These are phyloP conservation scores for Platichthys stellatus DNA, from an alignment of 2,113 vertebrate genomes.

Conservation along the genomic window DNA sequence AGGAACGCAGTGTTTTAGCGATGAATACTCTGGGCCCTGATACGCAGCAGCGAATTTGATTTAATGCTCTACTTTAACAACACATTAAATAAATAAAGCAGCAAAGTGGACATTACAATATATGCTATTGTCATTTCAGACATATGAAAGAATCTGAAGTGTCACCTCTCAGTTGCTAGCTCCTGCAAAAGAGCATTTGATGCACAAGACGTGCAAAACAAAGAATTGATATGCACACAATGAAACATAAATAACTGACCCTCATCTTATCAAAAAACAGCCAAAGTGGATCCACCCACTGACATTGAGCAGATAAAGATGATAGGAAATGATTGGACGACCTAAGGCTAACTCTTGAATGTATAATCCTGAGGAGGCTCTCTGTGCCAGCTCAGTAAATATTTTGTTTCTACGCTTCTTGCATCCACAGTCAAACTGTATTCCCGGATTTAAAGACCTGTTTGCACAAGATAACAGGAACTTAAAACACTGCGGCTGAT, in stretches of 20 bases:
- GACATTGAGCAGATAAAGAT: not conserved
- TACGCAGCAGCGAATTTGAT: constrained; percentile 21
- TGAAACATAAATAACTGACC: not conserved
- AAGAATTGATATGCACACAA: constrained; percentile 6
- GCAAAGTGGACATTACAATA: constrained; percentile 2
- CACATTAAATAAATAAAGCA: not conserved
- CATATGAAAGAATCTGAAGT: not conserved
- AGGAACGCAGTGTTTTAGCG: constrained; percentile 20
- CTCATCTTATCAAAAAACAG: not conserved
- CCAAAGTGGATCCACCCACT: not conserved
- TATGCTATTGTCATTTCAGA: constrained; percentile 1
- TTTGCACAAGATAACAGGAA: constrained; percentile 68
- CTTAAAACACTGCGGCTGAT: constrained; percentile 51
- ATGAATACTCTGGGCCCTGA: constrained; percentile 22
- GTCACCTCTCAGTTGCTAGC: not conserved
- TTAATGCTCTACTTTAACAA: constrained; percentile 1
- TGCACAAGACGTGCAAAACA: constrained; percentile 13
- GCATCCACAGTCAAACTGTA: constrained; percentile 18
- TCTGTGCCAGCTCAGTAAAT: constrained; percentile 9
- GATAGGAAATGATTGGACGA: constrained; percentile 1
- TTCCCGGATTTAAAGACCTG: constrained; percentile 33
- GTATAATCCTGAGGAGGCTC: constrained; percentile 34
- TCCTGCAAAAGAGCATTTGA: not conserved
- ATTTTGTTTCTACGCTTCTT: constrained; percentile 6
- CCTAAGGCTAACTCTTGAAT: constrained; percentile 36